These are phyloP conservation scores for Eledona agricola DNA, from an alignment of 2,888 invertebrate species.

Conservation along the genomic window DNA sequence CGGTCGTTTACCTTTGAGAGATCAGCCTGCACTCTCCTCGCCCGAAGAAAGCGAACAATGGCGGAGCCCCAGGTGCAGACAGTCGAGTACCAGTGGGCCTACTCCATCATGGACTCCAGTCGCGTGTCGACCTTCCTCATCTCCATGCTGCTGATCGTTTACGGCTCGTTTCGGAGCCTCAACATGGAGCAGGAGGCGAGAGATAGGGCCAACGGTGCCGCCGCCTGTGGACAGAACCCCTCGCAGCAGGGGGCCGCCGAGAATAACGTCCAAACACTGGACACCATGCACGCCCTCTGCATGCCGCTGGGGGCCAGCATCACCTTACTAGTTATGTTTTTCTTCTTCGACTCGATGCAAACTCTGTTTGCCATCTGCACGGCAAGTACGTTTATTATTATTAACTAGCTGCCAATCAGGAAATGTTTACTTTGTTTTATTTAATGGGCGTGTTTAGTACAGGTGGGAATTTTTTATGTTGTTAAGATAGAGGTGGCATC, in stretches of 20 bases:
- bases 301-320: conserved; percentile 95
- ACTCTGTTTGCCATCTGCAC: conserved; percentile 95
- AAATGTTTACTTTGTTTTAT: conserved; percentile 8
- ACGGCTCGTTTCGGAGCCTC: conserved; percentile 95
- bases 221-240: conserved; percentile 59
- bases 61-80: conserved; percentile 54
- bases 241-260: conserved; percentile 53
- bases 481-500: too few relatives aligned
- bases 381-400: conserved; percentile 85
- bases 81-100: conserved; percentile 83
- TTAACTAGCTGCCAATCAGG: too few relatives aligned
- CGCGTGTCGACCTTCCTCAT: conserved; percentile 96
- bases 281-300: conserved; percentile 97
- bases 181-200: conserved; percentile 96
- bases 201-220: conserved; percentile 68
- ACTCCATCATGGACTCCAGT: conserved; percentile 97
- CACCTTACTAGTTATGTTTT: conserved; percentile 96
- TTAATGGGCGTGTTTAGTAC: too few relatives aligned
- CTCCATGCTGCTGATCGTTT: conserved; percentile 96
- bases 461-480: too few relatives aligned
- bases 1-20: conserved; percentile 19
- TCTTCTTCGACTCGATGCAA: conserved; percentile 99
- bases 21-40: not conserved
- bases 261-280: conserved; percentile 83
- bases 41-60: conserved; percentile 26